Evolutionary conservation across 1,140 invertebrate genomes (phyloP).

Genomic region (Gonioctena quinquepunctata): DNA sequence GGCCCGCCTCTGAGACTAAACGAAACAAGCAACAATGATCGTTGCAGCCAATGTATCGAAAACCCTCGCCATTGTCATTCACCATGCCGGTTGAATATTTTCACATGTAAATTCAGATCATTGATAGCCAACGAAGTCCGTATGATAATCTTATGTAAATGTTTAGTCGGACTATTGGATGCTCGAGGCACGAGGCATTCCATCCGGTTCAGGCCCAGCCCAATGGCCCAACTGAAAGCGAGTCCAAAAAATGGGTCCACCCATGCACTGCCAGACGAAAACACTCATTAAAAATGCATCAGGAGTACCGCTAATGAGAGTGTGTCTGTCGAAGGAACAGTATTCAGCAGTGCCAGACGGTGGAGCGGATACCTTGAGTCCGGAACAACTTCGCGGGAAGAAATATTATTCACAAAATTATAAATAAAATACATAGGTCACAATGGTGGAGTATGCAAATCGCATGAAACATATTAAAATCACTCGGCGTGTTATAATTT

Average conservation of each 20-base stretch:
- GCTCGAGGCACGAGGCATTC: neutral
- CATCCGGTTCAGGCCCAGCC: neutral
- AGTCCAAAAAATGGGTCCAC: neutral
- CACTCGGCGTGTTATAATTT: no score
- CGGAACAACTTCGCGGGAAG: no score
- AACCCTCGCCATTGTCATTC: neutral
- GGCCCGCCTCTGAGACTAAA: no score
- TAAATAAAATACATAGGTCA: no score
- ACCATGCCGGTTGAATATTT: neutral
- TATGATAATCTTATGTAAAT: neutral
- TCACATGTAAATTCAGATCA: neutral
- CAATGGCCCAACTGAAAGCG: neutral
- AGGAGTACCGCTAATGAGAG: neutral
- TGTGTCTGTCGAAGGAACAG: neutral
- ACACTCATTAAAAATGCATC: neutral
- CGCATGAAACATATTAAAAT: no score
- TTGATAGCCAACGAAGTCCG: neutral
- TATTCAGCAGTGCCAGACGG: no score
- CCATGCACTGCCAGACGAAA: neutral
- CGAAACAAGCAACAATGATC: no score
- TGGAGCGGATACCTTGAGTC: neutral
- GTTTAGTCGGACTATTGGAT: neutral
- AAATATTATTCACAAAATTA: no score
- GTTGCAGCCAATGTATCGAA: no score
- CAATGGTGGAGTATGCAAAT: no score